Conservation (phyloP, 2,888 invertebrate genomes). For the Matsumyia berberina region DNA sequence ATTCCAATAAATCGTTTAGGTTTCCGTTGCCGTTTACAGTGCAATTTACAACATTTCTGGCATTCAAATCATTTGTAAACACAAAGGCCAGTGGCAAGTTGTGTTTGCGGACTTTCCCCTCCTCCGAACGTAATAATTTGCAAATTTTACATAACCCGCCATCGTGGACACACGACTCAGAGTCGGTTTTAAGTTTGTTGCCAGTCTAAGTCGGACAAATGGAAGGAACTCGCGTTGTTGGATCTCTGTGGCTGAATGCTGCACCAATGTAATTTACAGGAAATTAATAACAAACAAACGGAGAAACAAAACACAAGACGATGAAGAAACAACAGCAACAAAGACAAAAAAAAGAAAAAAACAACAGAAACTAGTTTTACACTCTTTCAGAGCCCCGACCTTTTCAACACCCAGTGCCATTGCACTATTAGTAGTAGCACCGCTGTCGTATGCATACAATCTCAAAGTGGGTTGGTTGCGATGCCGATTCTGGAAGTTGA, state of each 20-base stretch:
- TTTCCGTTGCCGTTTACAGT: conserved; percentile 46
- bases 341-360: conserved; percentile 16
- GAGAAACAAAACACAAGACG: conserved; percentile 51
- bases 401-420: conserved; percentile 62
- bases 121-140: conserved; percentile 47
- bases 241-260: conserved; percentile 20
- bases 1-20: conserved; percentile 52
- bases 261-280: conserved; percentile 62
- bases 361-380: conserved; percentile 61
- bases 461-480: conserved; percentile 68
- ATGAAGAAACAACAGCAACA: conserved; percentile 33
- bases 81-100: conserved; percentile 61
- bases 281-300: conserved; percentile 72
- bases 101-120: conserved; percentile 18
- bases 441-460: conserved; percentile 47
- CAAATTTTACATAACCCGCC: conserved; percentile 56
- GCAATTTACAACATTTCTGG: conserved; percentile 64
- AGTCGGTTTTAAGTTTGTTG: conserved; percentile 28
- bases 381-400: conserved; percentile 48
- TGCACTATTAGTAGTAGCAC: conserved; percentile 57
- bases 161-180: conserved; percentile 41
- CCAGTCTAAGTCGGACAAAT: conserved; percentile 32
- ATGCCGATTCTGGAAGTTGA: conserved; percentile 70
- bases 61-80: conserved; percentile 68
- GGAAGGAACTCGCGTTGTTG: conserved; percentile 42